Conservation (phyloP, 2,888 invertebrate genomes). For the Tenthredo amoena region DNA sequence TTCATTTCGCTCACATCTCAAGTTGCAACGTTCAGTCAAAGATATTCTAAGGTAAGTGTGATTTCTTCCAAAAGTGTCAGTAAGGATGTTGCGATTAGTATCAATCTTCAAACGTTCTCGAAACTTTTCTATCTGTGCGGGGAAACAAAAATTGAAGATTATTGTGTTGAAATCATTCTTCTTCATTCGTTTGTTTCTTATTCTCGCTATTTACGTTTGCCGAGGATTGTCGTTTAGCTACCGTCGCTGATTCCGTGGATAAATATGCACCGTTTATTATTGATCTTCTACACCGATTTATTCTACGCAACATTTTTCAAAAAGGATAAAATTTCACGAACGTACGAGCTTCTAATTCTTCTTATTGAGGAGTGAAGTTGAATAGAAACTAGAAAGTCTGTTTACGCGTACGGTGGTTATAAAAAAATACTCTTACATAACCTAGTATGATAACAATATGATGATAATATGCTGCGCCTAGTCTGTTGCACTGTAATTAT, state of each 20-base stretch:
- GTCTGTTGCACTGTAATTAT: not conserved
- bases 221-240: not conserved
- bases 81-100: conserved; percentile 76
- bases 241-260: conserved; percentile 16
- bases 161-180: not conserved
- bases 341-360: not conserved
- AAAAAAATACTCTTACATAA: conserved; percentile 41
- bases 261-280: not conserved
- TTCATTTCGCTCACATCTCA: conserved; percentile 89
- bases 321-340: not conserved
- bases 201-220: not conserved
- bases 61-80: conserved; percentile 91
- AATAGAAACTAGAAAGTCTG: not conserved
- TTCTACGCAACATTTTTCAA: conserved; percentile 21
- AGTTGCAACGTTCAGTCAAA: conserved; percentile 96
- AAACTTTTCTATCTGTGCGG: conserved; percentile 70
- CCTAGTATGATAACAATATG: conserved; percentile 10
- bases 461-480: not conserved
- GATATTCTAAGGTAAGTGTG: conserved; percentile 98
- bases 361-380: not conserved
- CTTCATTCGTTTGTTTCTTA: not conserved
- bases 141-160: conserved; percentile 54
- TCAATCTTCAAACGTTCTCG: conserved; percentile 64
- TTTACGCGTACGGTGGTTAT: not conserved
- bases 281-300: not conserved